Percentiles rank a stretch among this genome's conserved stretches.
These are phyloP conservation scores for Hippocampus guttulatus DNA, from an alignment of 2,113 vertebrate genomes.

Conservation along the genomic window DNA sequence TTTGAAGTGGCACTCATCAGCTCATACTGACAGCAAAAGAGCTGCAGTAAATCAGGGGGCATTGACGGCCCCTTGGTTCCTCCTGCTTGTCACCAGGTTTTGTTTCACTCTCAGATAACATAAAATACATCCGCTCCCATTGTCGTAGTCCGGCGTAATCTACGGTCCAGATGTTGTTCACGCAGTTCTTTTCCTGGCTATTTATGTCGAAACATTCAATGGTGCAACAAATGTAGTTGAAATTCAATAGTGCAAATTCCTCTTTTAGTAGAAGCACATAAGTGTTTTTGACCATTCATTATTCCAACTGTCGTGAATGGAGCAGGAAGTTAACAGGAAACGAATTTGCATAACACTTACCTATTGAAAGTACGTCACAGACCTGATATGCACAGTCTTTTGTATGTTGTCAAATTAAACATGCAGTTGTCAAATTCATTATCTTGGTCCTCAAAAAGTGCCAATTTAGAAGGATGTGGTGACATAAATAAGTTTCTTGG, in stretches of 20 bases:
- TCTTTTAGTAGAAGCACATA: too few species aligned
- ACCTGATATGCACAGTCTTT: not conserved
- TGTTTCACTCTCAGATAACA: constrained; percentile 36
- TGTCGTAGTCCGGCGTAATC: constrained; percentile 13
- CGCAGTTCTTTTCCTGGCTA: constrained; percentile 11
- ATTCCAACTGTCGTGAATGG: too few species aligned
- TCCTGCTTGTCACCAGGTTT: constrained; percentile 54
- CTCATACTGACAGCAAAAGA: constrained; percentile 37
- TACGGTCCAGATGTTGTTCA: constrained; percentile 33
- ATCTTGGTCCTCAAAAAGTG: not conserved
- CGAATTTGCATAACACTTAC: too few species aligned
- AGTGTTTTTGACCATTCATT: too few species aligned
- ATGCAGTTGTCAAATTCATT: not conserved
- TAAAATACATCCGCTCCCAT: constrained; percentile 24
- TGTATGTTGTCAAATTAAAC: not conserved
- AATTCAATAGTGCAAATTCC: not conserved
- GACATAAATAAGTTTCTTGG: too few species aligned
- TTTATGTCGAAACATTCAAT: constrained; percentile 7
- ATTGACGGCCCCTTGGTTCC: constrained; percentile 37
- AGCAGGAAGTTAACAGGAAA: too few species aligned
- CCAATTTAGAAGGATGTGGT: not conserved
- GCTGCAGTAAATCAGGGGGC: constrained; percentile 38
- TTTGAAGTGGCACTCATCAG: constrained; percentile 30
- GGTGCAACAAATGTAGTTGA: not conserved
- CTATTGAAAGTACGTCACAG: too few species aligned